Evolutionary conservation across 2,113 vertebrate genomes (phyloP), one percentile per base, ranked within the genome.

Genomic region (Protobothrops mucrosquamatus): DNA sequence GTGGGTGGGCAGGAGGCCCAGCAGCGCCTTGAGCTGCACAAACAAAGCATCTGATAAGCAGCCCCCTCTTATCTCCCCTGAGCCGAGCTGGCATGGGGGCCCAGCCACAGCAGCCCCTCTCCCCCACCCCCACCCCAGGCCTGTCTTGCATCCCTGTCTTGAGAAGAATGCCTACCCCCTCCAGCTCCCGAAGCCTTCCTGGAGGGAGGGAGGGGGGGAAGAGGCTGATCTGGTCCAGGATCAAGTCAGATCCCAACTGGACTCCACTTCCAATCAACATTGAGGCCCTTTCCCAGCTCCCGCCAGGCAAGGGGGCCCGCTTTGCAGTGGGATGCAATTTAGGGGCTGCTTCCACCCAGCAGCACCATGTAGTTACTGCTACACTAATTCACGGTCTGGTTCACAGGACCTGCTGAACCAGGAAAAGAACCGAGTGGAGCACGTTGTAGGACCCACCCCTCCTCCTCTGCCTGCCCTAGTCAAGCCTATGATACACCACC

Each of bases 401-500:
- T 22, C 69, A 22, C 34, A 20, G 7, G 39, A 81, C 18, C 15
- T 39, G 74, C 18, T 81, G 74, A 81, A 81, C 34, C 18, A 9
- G n/a, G n/a, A 74, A 74, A 81, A 81, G n/a, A 81, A 3, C 69
- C 15, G 20, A 20, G 34, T 7, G 18, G 69, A n/a, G 64, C 64
- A 15, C 6, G 29, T 34, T 34, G 12, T 69, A 14, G 29, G 14
- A 34, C 14, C 11, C n/a, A 8, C n/a, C 69, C n/a, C 6, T 5
- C 6, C 5, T 34, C 18, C 64, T 74, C 6, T 74, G n/a, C 64
- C 14, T 39, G 69, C 69, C n/a, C n/a, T 39, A 20, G n/a, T 39
- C 69, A 20, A 39, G n/a, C 6, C 0, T 14, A 6, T 3, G 2
- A 14, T 20, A 34, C 12, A n/a, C 1, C 12, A 2, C 12, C 29